These are phyloP conservation scores for Ameiurus melas DNA, from an alignment of 2,113 vertebrate genomes.

Conservation along the genomic window DNA sequence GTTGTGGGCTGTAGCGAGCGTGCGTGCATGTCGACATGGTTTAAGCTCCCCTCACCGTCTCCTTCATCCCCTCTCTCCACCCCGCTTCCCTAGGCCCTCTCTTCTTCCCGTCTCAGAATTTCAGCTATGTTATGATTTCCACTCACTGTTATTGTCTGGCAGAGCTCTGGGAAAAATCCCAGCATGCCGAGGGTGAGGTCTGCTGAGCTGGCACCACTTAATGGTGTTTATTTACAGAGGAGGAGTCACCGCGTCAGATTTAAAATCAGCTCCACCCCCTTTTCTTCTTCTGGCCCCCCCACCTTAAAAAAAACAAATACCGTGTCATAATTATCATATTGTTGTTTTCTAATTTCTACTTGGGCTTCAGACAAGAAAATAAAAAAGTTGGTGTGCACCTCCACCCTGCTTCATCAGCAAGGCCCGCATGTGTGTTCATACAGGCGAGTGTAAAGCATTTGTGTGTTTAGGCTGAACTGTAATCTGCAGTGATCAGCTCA, in stretches of 20 bases:
- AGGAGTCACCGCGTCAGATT: neutral
- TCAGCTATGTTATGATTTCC: slow-evolving; percentile 45
- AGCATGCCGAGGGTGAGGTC: slow-evolving; percentile 5
- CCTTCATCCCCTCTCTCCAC: neutral
- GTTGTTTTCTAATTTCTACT: neutral
- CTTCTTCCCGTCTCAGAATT: slow-evolving; percentile 30
- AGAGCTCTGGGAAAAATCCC: slow-evolving; percentile 26
- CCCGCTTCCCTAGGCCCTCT: neutral
- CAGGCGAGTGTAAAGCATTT: neutral
- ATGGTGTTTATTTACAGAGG: slow-evolving; percentile 37
- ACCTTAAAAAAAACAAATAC: neutral
- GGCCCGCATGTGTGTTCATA: slow-evolving; percentile 32
- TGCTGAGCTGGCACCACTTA: slow-evolving; percentile 33
- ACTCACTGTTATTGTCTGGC: slow-evolving; percentile 42
- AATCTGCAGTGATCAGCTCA: slow-evolving; percentile 6
- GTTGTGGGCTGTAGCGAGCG: slow-evolving; percentile 11
- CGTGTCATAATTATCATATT: neutral
- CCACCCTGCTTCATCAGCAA: neutral
- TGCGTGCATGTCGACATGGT: neutral
- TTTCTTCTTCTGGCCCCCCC: neutral
- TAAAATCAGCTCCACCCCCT: neutral
- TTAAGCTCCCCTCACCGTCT: slow-evolving; percentile 32
- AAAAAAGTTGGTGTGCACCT: neutral
- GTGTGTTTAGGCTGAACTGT: slow-evolving; percentile 2
- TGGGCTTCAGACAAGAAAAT: slow-evolving; percentile 17